These are phyloP conservation scores for Melanotaenia nigrans DNA, from an alignment of 2,797 vertebrate species.

Conservation along the genomic window DNA sequence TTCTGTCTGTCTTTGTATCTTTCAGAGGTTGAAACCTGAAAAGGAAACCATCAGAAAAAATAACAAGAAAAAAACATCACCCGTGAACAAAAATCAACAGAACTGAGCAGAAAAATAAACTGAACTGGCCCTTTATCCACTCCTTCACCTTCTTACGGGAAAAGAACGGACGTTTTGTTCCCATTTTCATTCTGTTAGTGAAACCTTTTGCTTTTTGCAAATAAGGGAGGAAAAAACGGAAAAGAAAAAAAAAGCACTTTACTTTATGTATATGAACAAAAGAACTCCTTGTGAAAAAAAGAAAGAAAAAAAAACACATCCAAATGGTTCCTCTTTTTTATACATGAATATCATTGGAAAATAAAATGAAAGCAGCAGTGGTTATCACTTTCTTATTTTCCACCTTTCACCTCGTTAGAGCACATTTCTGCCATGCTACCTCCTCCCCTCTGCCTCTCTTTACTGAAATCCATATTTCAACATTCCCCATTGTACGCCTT, in stretches of 20 bases:
- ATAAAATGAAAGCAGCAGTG: constrained; percentile 83
- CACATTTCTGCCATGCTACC: constrained; percentile 69
- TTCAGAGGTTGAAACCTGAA: constrained; percentile 61
- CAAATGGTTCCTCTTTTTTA: constrained; percentile 78
- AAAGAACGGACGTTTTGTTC: constrained; percentile 68
- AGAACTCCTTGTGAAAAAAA: constrained; percentile 53
- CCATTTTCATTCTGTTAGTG: constrained; percentile 77
- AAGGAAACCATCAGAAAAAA: constrained; percentile 61
- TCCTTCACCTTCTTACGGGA: constrained; percentile 71
- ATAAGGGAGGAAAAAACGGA: constrained; percentile 53
- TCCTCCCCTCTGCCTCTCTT: constrained; percentile 55
- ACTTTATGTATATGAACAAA: constrained; percentile 84
- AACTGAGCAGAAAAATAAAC: constrained; percentile 56
- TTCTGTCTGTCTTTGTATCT: constrained; percentile 42
- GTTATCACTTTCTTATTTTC: constrained; percentile 58
- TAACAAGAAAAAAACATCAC: constrained; percentile 7
- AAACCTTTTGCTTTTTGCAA: constrained; percentile 79
- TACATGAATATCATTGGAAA: constrained; percentile 86
- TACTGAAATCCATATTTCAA: constrained; percentile 26
- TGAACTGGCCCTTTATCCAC: constrained; percentile 71
- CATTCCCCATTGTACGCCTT: constrained; percentile 38
- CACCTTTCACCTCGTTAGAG: constrained; percentile 65
- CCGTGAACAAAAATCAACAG: constrained; percentile 65
- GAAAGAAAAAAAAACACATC: constrained; percentile 39
- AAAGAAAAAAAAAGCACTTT: constrained; percentile 76